These are phyloP conservation scores for Oxycera nigricornis DNA, from an alignment of 2,888 invertebrate genomes.

Conservation along the genomic window DNA sequence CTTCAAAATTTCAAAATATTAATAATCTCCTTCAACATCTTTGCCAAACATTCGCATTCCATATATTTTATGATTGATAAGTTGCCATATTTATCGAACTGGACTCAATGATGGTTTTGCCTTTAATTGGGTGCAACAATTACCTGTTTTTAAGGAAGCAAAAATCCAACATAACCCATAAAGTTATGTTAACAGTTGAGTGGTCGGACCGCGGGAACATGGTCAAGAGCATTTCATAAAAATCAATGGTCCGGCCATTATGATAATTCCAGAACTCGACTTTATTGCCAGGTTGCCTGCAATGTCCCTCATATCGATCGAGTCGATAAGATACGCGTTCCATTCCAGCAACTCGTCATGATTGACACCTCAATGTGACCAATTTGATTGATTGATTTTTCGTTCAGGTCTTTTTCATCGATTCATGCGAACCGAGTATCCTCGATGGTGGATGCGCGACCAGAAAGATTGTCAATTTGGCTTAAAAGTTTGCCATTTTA, in stretches of 20 bases:
- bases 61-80: constrained; percentile 22
- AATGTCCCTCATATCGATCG: constrained; percentile 18
- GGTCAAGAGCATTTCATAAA: constrained; percentile 9
- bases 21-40: too few relatives aligned
- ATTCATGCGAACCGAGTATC: background rate
- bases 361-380: constrained; percentile 41
- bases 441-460: background rate
- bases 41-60: background rate
- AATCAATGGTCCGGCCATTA: constrained; percentile 3
- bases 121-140: constrained; percentile 36
- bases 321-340: constrained; percentile 7
- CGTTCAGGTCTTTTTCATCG: constrained; percentile 30
- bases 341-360: constrained; percentile 37
- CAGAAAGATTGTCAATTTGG: constrained; percentile 33
- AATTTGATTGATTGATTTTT: constrained; percentile 41
- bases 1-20: too few relatives aligned
- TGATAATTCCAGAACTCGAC: constrained; percentile 31
- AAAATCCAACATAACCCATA: constrained; percentile 19
- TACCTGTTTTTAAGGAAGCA: constrained; percentile 17
- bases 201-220: constrained; percentile 3
- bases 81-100: constrained; percentile 14
- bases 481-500: background rate
- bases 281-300: constrained; percentile 26
- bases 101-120: constrained; percentile 20
- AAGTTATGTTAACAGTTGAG: constrained; percentile 33